phyloP scores from a whole-genome alignment of 2,888 invertebrate genomes.

The Eupithecia subumbrata region DNA sequence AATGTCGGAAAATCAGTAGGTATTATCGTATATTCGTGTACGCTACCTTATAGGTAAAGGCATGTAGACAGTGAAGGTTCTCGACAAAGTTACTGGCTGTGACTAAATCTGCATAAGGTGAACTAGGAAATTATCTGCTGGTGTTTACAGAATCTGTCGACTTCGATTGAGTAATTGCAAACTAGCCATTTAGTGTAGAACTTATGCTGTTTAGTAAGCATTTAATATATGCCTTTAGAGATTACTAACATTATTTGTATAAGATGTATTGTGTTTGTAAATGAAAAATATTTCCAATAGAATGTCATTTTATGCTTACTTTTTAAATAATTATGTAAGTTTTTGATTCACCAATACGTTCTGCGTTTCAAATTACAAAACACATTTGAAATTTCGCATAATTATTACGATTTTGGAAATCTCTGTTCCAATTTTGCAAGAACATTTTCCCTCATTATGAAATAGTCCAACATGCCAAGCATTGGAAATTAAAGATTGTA shows the following conservation, averaged over 20 bases:
- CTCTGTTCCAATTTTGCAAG: neutral
- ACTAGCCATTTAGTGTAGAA: neutral
- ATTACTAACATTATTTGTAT: neutral
- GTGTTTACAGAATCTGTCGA: constrained; percentile 17
- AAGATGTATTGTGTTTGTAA: neutral
- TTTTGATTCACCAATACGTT: neutral
- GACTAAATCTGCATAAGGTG: constrained; percentile 30
- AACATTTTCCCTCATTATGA: neutral
- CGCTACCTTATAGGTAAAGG: neutral
- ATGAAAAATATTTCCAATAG: neutral
- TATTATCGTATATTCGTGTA: neutral
- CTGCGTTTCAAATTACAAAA: neutral
- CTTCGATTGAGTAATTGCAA: constrained; percentile 7
- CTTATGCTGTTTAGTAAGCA: neutral
- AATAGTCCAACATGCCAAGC: neutral
- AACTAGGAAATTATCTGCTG: constrained; percentile 36
- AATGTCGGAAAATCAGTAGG: neutral
- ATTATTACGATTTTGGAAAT: neutral
- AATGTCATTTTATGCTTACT: neutral
- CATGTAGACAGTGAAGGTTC: constrained; percentile 12
- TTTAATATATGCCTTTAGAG: neutral
- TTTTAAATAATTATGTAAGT: neutral
- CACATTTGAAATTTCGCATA: neutral
- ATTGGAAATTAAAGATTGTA: neutral
- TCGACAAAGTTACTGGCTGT: neutral